A percentile compares a stretch with the other conserved stretches of the same genome.
Conservation (phyloP, 2,888 invertebrate genomes). For the Cryptus armator region DNA sequence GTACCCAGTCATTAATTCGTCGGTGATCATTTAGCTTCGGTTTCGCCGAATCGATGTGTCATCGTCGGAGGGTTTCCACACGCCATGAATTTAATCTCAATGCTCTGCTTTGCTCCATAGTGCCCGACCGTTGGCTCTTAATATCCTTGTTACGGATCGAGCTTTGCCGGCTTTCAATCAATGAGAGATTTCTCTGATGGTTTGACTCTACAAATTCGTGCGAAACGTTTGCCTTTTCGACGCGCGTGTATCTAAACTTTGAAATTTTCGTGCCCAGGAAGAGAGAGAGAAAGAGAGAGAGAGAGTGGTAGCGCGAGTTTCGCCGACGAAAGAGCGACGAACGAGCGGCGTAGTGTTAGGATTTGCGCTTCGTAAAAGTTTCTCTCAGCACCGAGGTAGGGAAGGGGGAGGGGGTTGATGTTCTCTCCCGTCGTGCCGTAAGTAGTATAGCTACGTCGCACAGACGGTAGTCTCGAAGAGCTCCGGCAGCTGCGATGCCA, state of each 20-base stretch:
- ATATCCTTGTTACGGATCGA: neutral
- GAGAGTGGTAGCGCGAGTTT: neutral
- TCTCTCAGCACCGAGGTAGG: conserved; percentile 19
- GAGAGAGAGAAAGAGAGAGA: neutral
- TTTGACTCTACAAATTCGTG: neutral
- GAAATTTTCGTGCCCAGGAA: neutral
- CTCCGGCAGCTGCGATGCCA: neutral
- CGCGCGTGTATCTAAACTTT: conserved; percentile 6
- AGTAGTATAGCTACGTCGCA: neutral
- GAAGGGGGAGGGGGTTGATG: neutral
- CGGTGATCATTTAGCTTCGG: conserved; percentile 30
- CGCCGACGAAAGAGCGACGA: conserved; percentile 6
- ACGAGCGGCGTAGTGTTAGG: conserved; percentile 8
- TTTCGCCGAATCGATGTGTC: conserved; percentile 39
- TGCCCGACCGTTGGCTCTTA: neutral
- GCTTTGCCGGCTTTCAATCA: neutral
- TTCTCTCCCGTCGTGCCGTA: neutral
- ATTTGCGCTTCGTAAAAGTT: conserved; percentile 40
- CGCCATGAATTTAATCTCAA: conserved; percentile 35
- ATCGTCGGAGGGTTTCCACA: conserved; percentile 38
- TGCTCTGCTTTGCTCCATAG: neutral
- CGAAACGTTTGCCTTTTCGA: neutral
- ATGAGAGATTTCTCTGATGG: neutral
- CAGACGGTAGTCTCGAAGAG: conserved; percentile 8
- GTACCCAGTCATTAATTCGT: conserved; percentile 34